phyloP scores from a whole-genome alignment of 2,113 vertebrate genomes.

The Corythoichthys intestinalis region DNA sequence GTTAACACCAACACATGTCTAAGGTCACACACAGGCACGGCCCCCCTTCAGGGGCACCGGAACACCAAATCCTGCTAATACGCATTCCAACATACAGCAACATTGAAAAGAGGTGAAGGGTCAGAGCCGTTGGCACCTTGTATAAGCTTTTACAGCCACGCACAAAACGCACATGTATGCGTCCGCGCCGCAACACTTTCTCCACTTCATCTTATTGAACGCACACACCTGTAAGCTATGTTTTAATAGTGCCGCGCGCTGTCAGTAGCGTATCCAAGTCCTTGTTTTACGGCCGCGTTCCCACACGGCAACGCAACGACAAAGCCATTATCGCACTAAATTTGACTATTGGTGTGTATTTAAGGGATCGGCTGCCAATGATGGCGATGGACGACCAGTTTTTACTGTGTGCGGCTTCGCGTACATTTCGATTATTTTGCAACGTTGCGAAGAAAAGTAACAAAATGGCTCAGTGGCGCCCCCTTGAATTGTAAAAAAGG shows the following conservation, averaged over 20 bases:
- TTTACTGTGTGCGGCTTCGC: too few relatives aligned
- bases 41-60: constrained; percentile 52
- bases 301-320: constrained; percentile 38
- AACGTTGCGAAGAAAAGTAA: too few relatives aligned
- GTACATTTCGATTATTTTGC: too few relatives aligned
- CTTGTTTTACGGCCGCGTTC: constrained; percentile 66
- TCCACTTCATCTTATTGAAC: constrained; percentile 39
- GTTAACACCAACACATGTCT: constrained; percentile 66
- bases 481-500: too few relatives aligned
- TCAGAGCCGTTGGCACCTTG: constrained; percentile 68
- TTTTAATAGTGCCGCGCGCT: constrained; percentile 50
- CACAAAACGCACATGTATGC: constrained; percentile 24
- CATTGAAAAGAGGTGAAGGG: constrained; percentile 65
- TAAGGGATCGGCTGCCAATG: too few relatives aligned
- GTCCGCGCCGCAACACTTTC: not conserved
- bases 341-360: too few relatives aligned
- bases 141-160: constrained; percentile 64
- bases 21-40: constrained; percentile 46
- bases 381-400: too few relatives aligned
- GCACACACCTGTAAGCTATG: constrained; percentile 47
- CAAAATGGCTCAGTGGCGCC: too few relatives aligned
- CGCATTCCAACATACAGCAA: constrained; percentile 58
- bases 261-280: constrained; percentile 60
- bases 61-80: constrained; percentile 63
- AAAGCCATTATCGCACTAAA: too few relatives aligned